These are phyloP conservation scores for Myotis daubentonii DNA, from an alignment of 2,797 vertebrate species.

Conservation along the genomic window DNA sequence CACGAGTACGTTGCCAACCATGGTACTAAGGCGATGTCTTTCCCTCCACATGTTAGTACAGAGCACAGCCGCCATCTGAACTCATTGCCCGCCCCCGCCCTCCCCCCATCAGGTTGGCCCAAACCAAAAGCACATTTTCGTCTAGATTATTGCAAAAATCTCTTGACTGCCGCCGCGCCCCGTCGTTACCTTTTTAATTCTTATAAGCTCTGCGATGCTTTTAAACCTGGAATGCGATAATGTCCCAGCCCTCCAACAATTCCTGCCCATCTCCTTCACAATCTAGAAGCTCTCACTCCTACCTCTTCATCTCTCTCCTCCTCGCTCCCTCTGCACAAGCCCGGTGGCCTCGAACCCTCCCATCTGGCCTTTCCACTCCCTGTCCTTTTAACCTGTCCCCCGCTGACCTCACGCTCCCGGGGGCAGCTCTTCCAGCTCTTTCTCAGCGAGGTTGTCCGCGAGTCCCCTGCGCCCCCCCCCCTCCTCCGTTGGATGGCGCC, in stretches of 20 bases:
- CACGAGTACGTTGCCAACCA: no score
- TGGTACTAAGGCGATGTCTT: neutral
- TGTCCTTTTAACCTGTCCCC: neutral
- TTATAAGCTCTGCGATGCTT: neutral
- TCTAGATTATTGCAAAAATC: neutral
- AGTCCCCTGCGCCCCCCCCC: neutral
- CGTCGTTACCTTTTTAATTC: no score
- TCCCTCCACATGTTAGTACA: neutral
- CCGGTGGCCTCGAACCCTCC: neutral
- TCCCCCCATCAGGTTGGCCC: no score
- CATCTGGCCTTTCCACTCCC: neutral
- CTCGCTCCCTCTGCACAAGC: neutral
- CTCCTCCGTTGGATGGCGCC: accelerated
- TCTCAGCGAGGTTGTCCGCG: neutral
- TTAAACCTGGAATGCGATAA: neutral
- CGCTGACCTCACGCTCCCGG: no score
- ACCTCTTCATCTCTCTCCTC: neutral
- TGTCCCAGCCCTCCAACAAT: neutral
- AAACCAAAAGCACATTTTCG: neutral
- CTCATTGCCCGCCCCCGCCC: neutral
- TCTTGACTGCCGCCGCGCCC: neutral
- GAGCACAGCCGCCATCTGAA: neutral
- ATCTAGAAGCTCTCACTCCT: neutral
- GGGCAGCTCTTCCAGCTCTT: neutral
- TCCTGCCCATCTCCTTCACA: neutral